phyloP scores from a whole-genome alignment of 2,888 invertebrate species.

The Plutella xylostella region DNA sequence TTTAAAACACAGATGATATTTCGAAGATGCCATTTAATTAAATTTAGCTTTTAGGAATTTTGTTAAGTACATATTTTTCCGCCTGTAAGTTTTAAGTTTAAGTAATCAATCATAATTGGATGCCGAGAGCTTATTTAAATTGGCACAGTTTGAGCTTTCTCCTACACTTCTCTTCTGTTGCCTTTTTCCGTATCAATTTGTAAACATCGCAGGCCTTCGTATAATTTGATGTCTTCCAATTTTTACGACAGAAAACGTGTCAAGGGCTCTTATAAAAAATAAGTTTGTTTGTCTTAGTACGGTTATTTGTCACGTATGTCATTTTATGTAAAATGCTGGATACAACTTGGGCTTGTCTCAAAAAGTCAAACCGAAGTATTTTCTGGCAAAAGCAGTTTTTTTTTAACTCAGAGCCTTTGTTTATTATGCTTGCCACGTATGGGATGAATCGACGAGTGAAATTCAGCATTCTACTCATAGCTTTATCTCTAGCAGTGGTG shows the following conservation, averaged over 20 bases:
- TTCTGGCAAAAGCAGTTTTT: background rate
- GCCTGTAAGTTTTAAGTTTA: slow-evolving; percentile 3
- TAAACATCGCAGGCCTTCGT: slow-evolving; percentile 40
- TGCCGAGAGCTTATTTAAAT: slow-evolving; percentile 37
- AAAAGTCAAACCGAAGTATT: background rate
- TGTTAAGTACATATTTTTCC: no score
- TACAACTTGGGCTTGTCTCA: background rate
- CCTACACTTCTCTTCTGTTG: slow-evolving; percentile 21
- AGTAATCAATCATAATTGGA: slow-evolving; percentile 16
- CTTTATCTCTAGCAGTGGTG: no score
- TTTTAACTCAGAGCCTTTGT: slow-evolving; percentile 19
- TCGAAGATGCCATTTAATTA: no score
- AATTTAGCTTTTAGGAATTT: no score
- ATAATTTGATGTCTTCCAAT: slow-evolving; percentile 48
- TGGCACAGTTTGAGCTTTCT: slow-evolving; percentile 35
- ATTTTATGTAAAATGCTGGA: no score
- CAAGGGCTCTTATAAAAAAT: slow-evolving; percentile 30
- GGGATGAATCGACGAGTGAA: slow-evolving; percentile 29
- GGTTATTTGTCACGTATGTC: background rate
- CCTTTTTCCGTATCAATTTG: slow-evolving; percentile 40
- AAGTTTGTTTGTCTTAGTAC: slow-evolving; percentile 22
- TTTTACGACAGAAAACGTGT: slow-evolving; percentile 32
- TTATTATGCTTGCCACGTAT: slow-evolving; percentile 30
- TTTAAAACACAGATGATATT: no score
- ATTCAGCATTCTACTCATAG: no score